Evolutionary conservation across 1,140 invertebrate species (phyloP), one percentile per base, ranked within the genome.

Genomic region (Eriocheir sinensis): DNA sequence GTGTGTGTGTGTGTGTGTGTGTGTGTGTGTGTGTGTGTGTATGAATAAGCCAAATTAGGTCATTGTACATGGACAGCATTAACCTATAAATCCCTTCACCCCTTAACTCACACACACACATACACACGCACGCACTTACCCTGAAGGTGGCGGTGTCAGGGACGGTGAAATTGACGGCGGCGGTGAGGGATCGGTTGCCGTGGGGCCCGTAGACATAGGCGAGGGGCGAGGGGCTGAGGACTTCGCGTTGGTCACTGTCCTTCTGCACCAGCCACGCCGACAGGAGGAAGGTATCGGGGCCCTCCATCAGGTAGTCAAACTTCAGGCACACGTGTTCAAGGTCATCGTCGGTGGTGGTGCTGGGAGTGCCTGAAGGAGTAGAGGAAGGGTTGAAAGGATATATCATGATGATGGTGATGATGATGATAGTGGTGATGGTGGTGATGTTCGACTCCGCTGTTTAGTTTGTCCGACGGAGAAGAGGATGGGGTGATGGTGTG

Each of bases 161-260:
- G 36, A 91, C 93, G 44, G 93, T 94, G 48, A 94, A 94, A 81
- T 94, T 94, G 89, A 94, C 48, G 9, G 93, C 89, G 0, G 93
- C 44, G 48, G 93, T 94, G 41, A 94, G 80, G 48, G 93, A 91
- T 27, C 79, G 48, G 81, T 94, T 94, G 8, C 93, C 93, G 17
- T 94, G 93, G 0, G 93, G 93, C 3, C 93, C 93, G 48, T 94
- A 90, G 89, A 91, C 79, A 81, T 72, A 79, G 21, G 88, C 9
- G 3, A 93, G 91, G 0, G 81, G 32, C 0, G 38, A 36, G 15
- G 80, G 15, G 0, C 38, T 48, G 0, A 72, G 89, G 2, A 38
- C 34, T 9, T 48, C 60, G 6, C 41, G n/a, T 17, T 34, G 41
- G 40, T 41, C 81, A 17, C 60, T 48, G 4, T 32, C 48, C 60